Base-by-base conservation (phyloP, 2,888 invertebrate genomes). In the Meiosimyza decipiens region DNA sequence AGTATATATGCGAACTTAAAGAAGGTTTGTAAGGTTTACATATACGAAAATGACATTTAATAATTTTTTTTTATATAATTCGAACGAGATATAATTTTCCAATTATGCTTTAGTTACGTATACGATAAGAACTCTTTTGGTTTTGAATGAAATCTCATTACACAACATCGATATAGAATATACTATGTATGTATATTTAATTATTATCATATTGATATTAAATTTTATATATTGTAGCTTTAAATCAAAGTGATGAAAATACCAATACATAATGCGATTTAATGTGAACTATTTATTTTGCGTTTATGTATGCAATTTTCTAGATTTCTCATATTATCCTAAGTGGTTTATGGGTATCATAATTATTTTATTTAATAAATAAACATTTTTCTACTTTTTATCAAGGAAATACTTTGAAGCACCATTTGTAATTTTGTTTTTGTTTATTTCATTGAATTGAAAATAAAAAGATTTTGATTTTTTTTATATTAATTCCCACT, bases 131-230 rank as follows among this genome's bases (percentile, higher is more conserved):
- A 50, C 13, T 55, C 50, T 59, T 55, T 54, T 49, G 18, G 40
- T 50, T 18, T 59, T 69, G 49, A n/a, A 51, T 62, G 82, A 82
- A 82, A 81, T 81, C 79, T 77, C 78, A 81, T 81, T 81, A 81
- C 82, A 81, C 81, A 81, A 81, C 81, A 81, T 81, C 82, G 80
- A 81, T 82, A 80, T 81, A 81, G 81, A 79, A 76, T 78, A 64
- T 71, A 22, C 22, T 22, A 22, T 22, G 22, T 22, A 28, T 28
- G 28, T 28, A 60, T 18, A 22, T 70, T 54, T 73, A 33, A 49
- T 55, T 65, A 49, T 40, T 63, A 52, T 71, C 15, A 12, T 51
- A 9, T 40, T 40, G 40, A 51, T 13, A 28, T 65, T 65, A 52
- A n/a, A 33, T 52, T 52, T 28, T 28, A 16, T n/a, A 11, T 52